These are phyloP conservation scores for Allygus modestus DNA, from an alignment of 2,888 invertebrate genomes.

Conservation along the genomic window DNA sequence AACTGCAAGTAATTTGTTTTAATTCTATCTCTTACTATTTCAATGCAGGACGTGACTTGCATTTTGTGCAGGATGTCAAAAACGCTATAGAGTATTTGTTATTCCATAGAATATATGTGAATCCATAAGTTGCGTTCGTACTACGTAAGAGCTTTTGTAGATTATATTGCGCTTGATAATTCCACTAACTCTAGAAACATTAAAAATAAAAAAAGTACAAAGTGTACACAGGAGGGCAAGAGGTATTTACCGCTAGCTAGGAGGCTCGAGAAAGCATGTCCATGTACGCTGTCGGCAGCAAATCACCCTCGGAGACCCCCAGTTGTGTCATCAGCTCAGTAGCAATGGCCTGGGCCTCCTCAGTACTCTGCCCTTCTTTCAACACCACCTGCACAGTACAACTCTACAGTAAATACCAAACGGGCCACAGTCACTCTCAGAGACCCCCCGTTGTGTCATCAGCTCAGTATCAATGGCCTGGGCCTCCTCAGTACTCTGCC, in stretches of 20 bases:
- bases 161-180: no score
- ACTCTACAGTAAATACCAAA: not conserved
- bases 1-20: no score
- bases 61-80: no score
- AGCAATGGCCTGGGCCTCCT: conserved; percentile 85
- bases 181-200: no score
- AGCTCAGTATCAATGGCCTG: conserved; percentile 83
- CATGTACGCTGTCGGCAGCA: conserved; percentile 86
- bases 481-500: conserved; percentile 83
- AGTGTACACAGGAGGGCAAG: no score
- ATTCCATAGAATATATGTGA: no score
- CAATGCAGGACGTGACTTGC: no score
- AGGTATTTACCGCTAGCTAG: not conserved
- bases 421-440: conserved; percentile 77
- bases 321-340: conserved; percentile 82
- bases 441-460: conserved; percentile 82
- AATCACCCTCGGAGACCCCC: conserved; percentile 79
- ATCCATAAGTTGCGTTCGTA: no score
- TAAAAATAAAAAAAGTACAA: no score
- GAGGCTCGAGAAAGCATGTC: conserved; percentile 78
- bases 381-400: conserved; percentile 79
- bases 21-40: no score
- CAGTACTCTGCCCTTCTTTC: conserved; percentile 80
- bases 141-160: no score
- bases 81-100: no score